Percentiles rank a stretch among this genome's conserved stretches.
Evolutionary conservation across 2,888 invertebrate species (phyloP).

Genomic region (Protodeltote pygarga): DNA sequence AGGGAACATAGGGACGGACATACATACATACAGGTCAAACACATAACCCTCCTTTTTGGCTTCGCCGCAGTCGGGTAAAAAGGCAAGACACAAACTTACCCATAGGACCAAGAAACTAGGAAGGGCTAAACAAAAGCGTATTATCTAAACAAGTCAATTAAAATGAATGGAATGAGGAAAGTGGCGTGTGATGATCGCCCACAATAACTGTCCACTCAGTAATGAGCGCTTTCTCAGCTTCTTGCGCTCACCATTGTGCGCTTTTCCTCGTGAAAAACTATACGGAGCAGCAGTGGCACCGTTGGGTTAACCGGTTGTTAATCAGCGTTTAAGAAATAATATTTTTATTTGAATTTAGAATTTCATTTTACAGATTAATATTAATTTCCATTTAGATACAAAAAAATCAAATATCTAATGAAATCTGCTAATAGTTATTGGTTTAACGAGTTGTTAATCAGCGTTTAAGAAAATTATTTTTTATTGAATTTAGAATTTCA

Average conservation of each 20-base stretch:
- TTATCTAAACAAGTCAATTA: conserved; percentile 59
- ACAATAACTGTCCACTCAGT: conserved; percentile 79
- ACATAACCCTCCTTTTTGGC: too few species aligned
- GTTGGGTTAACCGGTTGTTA: conserved; percentile 21
- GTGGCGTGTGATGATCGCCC: conserved; percentile 67
- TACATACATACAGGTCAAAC: too few species aligned
- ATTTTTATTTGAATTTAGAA: neutral
- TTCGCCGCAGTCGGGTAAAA: too few species aligned
- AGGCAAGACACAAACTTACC: too few species aligned
- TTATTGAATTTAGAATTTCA: too few species aligned
- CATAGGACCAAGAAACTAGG: conserved; percentile 32
- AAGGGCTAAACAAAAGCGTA: conserved; percentile 40
- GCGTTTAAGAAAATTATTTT: too few species aligned
- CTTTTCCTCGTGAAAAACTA: conserved; percentile 83
- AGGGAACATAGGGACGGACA: too few species aligned
- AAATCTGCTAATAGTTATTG: too few species aligned
- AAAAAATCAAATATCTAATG: too few species aligned
- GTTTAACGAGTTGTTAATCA: too few species aligned
- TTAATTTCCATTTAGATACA: too few species aligned
- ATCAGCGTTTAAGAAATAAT: conserved; percentile 5
- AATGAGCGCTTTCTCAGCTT: conserved; percentile 69
- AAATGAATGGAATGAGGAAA: conserved; percentile 68
- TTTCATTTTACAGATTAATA: too few species aligned
- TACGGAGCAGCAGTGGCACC: conserved; percentile 55
- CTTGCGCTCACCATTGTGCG: conserved; percentile 71